Evolutionary conservation across 2,113 vertebrate genomes (phyloP), one percentile per base, ranked within the genome.

Genomic region (Erpornis zantholeuca): DNA sequence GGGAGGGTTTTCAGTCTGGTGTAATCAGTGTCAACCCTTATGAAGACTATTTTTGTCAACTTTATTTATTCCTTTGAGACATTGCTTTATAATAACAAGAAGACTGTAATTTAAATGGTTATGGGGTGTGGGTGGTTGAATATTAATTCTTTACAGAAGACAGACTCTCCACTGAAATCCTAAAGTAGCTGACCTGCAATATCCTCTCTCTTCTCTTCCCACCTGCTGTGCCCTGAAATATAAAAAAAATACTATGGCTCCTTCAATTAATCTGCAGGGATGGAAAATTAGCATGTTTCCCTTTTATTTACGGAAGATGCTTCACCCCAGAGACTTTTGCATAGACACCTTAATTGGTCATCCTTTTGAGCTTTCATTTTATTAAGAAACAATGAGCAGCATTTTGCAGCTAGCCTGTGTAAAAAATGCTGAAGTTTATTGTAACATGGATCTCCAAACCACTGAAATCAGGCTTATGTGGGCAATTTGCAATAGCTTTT

Each of bases 1-100:
- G 75, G 82, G 80, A 77, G 56, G 61, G 87, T 90, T 42, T 66
- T 96, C 75, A 63, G 82, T 92, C 94, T 91, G 59, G 40, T 76
- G 47, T n/a, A 94, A 94, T 96, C 90, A 96, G 33, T 70, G 73
- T 97, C 96, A 95, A 50, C 12, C 5, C 33, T 65, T 83, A 91
- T 61, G 79, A 87, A 89, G 82, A 93, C 69, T 66, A 75, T 88
- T 97, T 95, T 86, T 93, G 92, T 87, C 96, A 91, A 84, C 33
- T 86, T 96, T 92, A 95, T 96, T 95, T 96, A 95, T 94, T 94
- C 70, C 77, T 88, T 86, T 92, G 82, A 89, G 65, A 94, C 23
- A 65, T 65, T 35, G 15, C 36, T 88, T 90, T 69, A 83, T 38
- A 91, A 70, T 72, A 88, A 80, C 35, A 80, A 56, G 78, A 78